These are phyloP conservation scores for Cossypha dichroa DNA, from an alignment of 2,797 vertebrate genomes.

Conservation along the genomic window DNA sequence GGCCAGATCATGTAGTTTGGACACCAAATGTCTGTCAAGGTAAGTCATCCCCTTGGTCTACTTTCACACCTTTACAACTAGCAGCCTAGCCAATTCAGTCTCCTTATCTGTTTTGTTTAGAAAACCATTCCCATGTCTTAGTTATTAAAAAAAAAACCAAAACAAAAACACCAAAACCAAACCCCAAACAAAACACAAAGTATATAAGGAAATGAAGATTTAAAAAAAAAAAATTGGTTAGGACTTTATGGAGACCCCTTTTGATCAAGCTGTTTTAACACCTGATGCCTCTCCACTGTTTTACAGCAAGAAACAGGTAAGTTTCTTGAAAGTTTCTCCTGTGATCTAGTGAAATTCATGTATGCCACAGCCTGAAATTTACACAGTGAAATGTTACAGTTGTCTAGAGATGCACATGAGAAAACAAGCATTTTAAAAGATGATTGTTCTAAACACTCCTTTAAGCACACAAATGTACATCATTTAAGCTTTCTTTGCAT, in stretches of 20 bases:
- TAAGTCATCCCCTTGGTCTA: not conserved
- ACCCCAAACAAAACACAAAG: not conserved
- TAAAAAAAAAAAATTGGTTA: not conserved
- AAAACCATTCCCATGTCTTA: not conserved
- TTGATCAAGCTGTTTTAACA: not conserved
- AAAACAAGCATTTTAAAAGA: slow-evolving; percentile 8
- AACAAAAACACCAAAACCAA: not conserved
- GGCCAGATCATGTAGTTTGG: not conserved
- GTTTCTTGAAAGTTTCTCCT: not conserved
- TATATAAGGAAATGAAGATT: not conserved
- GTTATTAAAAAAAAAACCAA: not conserved
- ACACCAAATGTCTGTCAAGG: not conserved
- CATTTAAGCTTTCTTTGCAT: not conserved
- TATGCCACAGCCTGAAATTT: not conserved
- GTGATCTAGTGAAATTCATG: not conserved
- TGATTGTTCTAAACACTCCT: not conserved
- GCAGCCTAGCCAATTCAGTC: not conserved
- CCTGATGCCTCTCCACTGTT: not conserved
- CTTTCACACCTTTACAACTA: not conserved
- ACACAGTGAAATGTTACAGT: not conserved
- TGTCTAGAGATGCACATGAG: not conserved
- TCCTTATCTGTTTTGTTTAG: not conserved
- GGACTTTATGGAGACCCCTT: not conserved
- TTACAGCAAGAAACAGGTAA: not conserved
- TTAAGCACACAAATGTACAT: not conserved